Evolutionary conservation across 1,140 invertebrate species (phyloP).

Genomic region (Pseudomyrmex pallidus): DNA sequence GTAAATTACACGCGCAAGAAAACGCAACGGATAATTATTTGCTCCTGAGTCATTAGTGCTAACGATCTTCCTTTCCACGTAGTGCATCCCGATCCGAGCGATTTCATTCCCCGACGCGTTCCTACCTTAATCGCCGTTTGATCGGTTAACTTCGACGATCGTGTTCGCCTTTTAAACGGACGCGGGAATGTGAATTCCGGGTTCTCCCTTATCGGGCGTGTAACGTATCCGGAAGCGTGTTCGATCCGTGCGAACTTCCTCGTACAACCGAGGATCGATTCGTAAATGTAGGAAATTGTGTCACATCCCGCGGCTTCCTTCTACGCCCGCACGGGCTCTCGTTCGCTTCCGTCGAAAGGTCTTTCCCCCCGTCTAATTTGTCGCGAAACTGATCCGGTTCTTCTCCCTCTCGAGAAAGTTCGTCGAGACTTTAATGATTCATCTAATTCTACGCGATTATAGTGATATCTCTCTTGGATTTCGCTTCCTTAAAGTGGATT

Average conservation of each 20-base stretch:
- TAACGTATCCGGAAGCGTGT: not conserved
- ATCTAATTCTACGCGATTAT: constrained; percentile 1
- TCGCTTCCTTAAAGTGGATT: not conserved
- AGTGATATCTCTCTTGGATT: constrained; percentile 1
- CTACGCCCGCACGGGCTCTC: not conserved
- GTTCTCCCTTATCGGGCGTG: not conserved
- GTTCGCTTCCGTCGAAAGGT: constrained; percentile 33
- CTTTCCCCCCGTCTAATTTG: constrained; percentile 21
- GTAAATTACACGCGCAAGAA: constrained; percentile 52
- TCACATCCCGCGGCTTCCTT: constrained; percentile 29
- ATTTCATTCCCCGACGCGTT: constrained; percentile 11
- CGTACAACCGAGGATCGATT: constrained; percentile 9
- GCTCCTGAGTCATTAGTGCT: constrained; percentile 56
- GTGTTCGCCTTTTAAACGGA: constrained; percentile 14
- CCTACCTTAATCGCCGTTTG: constrained; percentile 40
- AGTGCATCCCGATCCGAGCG: constrained; percentile 24
- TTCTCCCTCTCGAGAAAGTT: constrained; percentile 16
- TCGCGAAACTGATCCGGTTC: constrained; percentile 38
- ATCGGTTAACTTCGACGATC: constrained; percentile 34
- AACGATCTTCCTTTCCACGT: constrained; percentile 34
- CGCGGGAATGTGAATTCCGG: not conserved
- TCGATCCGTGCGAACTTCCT: constrained; percentile 17
- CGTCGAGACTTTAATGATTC: constrained; percentile 13
- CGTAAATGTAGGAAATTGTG: constrained; percentile 40
- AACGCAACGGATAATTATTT: constrained; percentile 62